Evolutionary conservation across 2,113 vertebrate genomes (phyloP).

Genomic region (Tachysurus fulvidraco): DNA sequence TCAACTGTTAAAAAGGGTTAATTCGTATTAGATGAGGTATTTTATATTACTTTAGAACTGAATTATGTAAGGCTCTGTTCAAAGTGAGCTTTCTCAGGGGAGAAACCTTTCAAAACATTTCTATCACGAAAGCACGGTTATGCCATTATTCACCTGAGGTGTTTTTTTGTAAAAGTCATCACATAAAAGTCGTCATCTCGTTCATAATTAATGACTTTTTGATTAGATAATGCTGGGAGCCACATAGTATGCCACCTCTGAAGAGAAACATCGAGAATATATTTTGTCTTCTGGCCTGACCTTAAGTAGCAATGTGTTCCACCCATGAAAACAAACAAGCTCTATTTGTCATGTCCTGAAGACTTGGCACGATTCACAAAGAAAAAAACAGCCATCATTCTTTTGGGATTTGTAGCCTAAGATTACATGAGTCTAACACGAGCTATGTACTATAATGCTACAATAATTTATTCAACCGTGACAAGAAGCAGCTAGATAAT

Average conservation of each 20-base stretch:
- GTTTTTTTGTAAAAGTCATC: conserved; percentile 14
- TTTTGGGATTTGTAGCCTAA: conserved; percentile 45
- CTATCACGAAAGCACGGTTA: neutral
- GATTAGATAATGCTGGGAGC: conserved; percentile 52
- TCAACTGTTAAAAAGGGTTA: too few species aligned
- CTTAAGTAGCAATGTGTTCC: conserved; percentile 54
- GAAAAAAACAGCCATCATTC: conserved; percentile 46
- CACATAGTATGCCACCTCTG: conserved; percentile 46
- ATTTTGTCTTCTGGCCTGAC: conserved; percentile 51
- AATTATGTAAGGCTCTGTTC: neutral
- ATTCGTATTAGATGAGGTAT: neutral
- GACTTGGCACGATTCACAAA: neutral
- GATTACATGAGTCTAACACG: neutral
- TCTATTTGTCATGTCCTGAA: conserved; percentile 16
- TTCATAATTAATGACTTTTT: conserved; percentile 58
- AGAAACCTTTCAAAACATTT: conserved; percentile 24
- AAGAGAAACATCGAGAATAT: conserved; percentile 29
- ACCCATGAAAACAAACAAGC: conserved; percentile 34
- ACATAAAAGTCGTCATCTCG: conserved; percentile 32
- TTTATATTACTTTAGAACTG: neutral
- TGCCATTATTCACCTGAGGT: neutral
- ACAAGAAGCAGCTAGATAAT: neutral
- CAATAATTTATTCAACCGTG: neutral
- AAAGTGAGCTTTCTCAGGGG: conserved; percentile 22
- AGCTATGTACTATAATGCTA: neutral